Base-by-base conservation (phyloP, 1,140 invertebrate species). In the Lucilia sericata region DNA sequence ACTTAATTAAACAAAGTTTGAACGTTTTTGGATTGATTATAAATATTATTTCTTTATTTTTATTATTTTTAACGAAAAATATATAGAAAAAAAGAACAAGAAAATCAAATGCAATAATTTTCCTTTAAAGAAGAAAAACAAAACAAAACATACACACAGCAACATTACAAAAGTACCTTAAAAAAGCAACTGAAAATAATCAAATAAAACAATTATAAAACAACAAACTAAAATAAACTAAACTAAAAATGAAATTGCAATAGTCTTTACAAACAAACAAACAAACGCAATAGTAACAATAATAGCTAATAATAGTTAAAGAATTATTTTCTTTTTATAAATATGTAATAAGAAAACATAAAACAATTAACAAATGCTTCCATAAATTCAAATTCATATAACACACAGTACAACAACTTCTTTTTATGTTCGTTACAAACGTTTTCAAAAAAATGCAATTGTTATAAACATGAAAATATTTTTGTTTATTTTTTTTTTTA, bases 21-120 rank as follows among this genome's bases (percentile, higher is more conserved):
- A 91, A 91, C 89, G 89, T 91, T 91, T 91, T 91, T 91, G 76
- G 89, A 91, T 87, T 91, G 89, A 89, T 55, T 60, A 30, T 30
- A 4, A 30, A 30, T 60, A 60, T 25, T 17, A 82, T 60, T n/a
- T 60, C 30, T 83, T 47, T 75, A 47, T 74, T 83, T 83, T 75
- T 30, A 49, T 13, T 42, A 2, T 42, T 7, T 3, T 3, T 2
- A 42, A 42, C 2, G 42, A 42, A 42, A 42, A 42, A 7, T 42
- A 42, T 42, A 42, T n/a, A 34, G 74, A 34, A 83, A 36, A 74
- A 42, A 74, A 25, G 74, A 83, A 42, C 42, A 42, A 42, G 42
- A 47, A 83, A 34, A 81, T 42, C 65, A 74, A 42, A 42, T 82
- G 60, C 55, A 84, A 21, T 25, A 21, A 80, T 81, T 65, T 74